Evolutionary conservation across 2,797 vertebrate species (phyloP), one percentile per base, ranked within the genome.

Genomic region (Sebastes minor): DNA sequence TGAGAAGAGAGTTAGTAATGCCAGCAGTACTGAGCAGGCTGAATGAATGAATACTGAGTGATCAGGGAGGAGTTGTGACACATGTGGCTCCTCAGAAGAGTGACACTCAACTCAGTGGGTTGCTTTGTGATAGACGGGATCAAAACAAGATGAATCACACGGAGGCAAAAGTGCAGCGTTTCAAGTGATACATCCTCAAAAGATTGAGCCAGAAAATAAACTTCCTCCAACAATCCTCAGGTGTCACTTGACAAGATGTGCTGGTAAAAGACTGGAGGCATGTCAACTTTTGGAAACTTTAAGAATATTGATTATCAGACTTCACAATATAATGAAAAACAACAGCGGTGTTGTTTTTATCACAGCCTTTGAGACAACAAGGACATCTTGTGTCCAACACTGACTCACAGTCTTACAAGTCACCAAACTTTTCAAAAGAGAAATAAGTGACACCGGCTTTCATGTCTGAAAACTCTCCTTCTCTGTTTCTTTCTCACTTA

Each of bases 351-450:
- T 23, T 42, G 42, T 2, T 66, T 63, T 65, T 66, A n/a, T 82
- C 10, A 46, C 42, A 57, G 57, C 33, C 38, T 82, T 85, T 73
- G 55, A 76, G 32, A 38, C 25, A 66, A 52, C 23, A 64, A 79
- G 38, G 46, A 72, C 60, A 66, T 65, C 69, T 82, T 8, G 25
- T 23, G 25, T 62, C 14, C n/a, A 65, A 63, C n/a, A 35, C 16
- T 62, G 33, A 74, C 46, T 49, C 46, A 49, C 46, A 42, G 38
- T 42, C 38, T 42, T 1, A 38, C 23, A 71, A 80, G 66, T 59
- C 30, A 53, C 23, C n/a, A 9, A 42, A 10, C 12, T 61, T 46
- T 49, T 70, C 53, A 49, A 52, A 74, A 28, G 63, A 72, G 14
- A 46, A 23, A 62, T 14, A 49, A 59, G 65, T 66, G 42, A 71